Percentiles rank a stretch among this genome's conserved stretches.
These are phyloP conservation scores for Hippopotamyrus pictus DNA, from an alignment of 2,797 vertebrate genomes.

Conservation along the genomic window DNA sequence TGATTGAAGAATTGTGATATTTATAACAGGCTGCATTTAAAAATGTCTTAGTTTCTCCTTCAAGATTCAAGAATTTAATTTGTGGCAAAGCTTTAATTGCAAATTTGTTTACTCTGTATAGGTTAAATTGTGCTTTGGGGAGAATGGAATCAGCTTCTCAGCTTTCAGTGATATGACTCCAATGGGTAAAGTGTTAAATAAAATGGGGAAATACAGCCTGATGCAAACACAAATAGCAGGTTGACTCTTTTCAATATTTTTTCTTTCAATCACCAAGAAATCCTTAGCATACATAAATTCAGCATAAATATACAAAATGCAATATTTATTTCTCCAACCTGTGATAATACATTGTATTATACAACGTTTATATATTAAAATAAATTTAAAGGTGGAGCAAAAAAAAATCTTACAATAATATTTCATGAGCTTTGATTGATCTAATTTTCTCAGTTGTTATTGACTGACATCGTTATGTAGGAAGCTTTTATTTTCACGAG, in stretches of 20 bases:
- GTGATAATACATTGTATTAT: neutral
- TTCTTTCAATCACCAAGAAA: neutral
- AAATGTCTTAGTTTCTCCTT: neutral
- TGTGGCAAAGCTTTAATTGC: neutral
- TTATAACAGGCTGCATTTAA: neutral
- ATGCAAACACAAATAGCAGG: neutral
- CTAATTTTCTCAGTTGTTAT: neutral
- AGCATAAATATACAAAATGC: neutral
- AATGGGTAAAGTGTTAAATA: neutral
- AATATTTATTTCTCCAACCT: neutral
- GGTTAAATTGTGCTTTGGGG: conserved; percentile 2
- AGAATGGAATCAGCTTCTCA: neutral
- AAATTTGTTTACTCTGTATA: conserved; percentile 6
- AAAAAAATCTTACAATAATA: neutral
- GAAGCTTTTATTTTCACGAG: neutral
- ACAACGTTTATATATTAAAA: neutral
- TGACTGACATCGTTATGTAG: neutral
- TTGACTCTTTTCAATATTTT: neutral
- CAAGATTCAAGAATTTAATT: neutral
- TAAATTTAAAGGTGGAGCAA: neutral
- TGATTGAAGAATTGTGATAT: neutral
- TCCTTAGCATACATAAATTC: neutral
- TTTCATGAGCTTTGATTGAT: neutral
- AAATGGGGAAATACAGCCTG: neutral
- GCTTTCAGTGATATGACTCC: neutral